Base-by-base conservation (phyloP, 2,113 vertebrate genomes). In the Barnardius zonarius region DNA sequence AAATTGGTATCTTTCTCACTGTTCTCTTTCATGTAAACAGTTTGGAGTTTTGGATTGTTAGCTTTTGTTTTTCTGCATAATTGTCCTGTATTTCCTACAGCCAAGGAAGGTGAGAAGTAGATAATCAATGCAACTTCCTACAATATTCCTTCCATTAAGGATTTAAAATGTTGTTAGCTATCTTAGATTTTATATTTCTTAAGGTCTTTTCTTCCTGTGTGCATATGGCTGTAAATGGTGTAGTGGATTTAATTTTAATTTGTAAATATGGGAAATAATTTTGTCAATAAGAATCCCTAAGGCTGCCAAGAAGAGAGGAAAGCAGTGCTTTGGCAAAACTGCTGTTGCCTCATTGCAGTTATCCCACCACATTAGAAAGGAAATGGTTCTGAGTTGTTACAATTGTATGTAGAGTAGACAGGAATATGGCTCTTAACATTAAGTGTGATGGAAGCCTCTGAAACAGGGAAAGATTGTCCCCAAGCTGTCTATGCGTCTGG, bases 1-100 rank as follows among this genome's bases (percentile, higher is more conserved):
- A 98, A 98, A 98, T 99, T 93, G 99, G 99, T 99, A 98, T 97
- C 43, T 94, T 75, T 95, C 49, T 82, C 10, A 6, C 25, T 86
- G 5, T 91, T 69, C 39, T 52, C 20, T 68, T 69, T 41, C 57
- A 25, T 64, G 46, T 59, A 88, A 55, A 87, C 10, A 51, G 22
- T 88, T 63, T 37, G 11, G 9, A 28, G 39, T 5, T 82, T 92
- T 41, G 23, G 17, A 19, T 72, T 88, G 15, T 81, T 87, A 22
- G 12, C 5, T 89, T 83, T 90, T 62, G 27, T 62, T 90, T 73
- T 18, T 48, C 37, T 59, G 24, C 22, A 20, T 76, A 39, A 13
- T 77, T 68, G 17, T 46, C 5, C 7, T 52, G 2, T 62, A 23
- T 93, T 86, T 88, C 28, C 46, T 80, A 22, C 9, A 64, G 13